Base-by-base conservation (phyloP, 2,113 vertebrate species). In the Indri indri region DNA sequence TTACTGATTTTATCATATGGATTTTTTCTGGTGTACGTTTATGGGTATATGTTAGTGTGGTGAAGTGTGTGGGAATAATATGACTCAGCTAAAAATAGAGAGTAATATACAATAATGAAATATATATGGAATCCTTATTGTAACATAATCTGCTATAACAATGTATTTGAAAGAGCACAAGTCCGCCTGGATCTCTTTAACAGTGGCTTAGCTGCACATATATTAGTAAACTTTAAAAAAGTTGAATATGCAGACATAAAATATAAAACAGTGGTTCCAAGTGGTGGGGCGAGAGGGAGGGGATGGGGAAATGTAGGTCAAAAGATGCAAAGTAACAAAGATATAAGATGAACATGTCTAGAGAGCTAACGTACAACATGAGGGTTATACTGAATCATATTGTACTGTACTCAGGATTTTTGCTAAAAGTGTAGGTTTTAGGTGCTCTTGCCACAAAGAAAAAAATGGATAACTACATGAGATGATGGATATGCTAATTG, bases 1-100 rank as follows among this genome's bases (percentile, higher is more conserved):
- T 52, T 95, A 95, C 47, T 94, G n/a, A 92, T 92, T 70, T 93
- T 90, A 92, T 77, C 8, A 34, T 63, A 59, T 73, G 47, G 1
- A 34, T 81, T 77, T 90, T 80, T 91, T 37, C 42, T 81, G 37
- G 16, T 40, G 3, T 65, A 25, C 61, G 6, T 88, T 93, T 94
- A 79, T 47, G 22, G 1, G 16, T 70, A 40, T 79, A 42, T 86
- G 45, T 50, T 88, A 22, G 5, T 88, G 14, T 85, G 73, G 27
- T 73, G 30, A 76, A 20, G 3, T 65, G 1, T n/a, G 7, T 95
- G 37, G 32, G 18, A 63, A 88, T 87, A 81, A 81, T 45, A 40
- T 40, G 18, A 79, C 20, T 87, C 57, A 81, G 18, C 52, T 79
- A 68, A 89, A 96, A 94, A 71, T 32, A 61, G 22, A 93, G 65